Conservation (phyloP, 1,140 invertebrate genomes). For the Steinernema feltiae region DNA sequence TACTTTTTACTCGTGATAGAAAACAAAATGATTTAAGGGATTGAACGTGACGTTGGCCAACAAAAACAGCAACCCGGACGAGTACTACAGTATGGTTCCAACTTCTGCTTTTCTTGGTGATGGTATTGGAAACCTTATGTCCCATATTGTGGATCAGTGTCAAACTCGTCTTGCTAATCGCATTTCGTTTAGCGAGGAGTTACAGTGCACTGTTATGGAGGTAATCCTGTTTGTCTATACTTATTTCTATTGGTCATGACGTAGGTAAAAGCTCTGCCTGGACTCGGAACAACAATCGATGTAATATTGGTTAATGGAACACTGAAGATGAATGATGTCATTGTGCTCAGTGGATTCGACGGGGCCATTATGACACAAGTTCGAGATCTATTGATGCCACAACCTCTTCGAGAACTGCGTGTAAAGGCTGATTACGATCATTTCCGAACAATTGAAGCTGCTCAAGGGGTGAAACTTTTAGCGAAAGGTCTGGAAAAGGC, state of each 20-base stretch:
- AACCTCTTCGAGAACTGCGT: constrained; percentile 91
- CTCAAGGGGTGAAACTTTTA: constrained; percentile 91
- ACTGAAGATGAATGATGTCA: constrained; percentile 82
- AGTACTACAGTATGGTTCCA: constrained; percentile 89
- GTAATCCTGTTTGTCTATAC: too few relatives aligned
- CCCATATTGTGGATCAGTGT: constrained; percentile 82
- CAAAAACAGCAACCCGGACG: constrained; percentile 84
- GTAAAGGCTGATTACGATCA: constrained; percentile 94
- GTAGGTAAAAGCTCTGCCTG: constrained; percentile 88
- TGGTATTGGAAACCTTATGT: constrained; percentile 94
- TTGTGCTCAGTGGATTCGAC: constrained; percentile 91
- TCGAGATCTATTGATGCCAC: constrained; percentile 89
- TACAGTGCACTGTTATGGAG: constrained; percentile 95
- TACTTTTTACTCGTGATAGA: constrained; percentile 25
- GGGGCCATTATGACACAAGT: constrained; percentile 97
- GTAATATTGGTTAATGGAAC: constrained; percentile 94
- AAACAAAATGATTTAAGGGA: constrained; percentile 63
- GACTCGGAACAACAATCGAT: constrained; percentile 96
- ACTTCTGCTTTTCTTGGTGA: constrained; percentile 93
- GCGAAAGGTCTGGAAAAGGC: constrained; percentile 96
- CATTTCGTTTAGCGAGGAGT: constrained; percentile 82
- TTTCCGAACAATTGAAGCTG: constrained; percentile 85
- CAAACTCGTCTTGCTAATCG: constrained; percentile 83
- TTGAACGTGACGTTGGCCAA: constrained; percentile 90
- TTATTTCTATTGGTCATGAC: too few relatives aligned